These are phyloP conservation scores for Meghimatium bilineatum DNA, from an alignment of 2,888 invertebrate species.

Conservation along the genomic window DNA sequence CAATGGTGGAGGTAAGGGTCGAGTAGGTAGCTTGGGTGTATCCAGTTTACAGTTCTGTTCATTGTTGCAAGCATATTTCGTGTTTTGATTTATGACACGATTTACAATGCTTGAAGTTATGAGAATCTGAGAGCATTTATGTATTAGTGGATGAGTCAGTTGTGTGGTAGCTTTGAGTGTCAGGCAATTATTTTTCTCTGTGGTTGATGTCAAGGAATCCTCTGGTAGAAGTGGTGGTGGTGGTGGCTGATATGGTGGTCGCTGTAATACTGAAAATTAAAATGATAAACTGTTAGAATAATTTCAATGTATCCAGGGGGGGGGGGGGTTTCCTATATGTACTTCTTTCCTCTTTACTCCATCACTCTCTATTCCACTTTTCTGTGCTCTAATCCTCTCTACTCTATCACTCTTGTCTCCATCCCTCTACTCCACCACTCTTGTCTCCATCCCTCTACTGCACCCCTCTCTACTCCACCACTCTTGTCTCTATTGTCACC, in stretches of 20 bases:
- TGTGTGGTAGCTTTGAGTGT: neutral
- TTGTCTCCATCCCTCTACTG: too few relatives aligned
- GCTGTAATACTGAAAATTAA: slow-evolving; percentile 15
- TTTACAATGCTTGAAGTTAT: neutral
- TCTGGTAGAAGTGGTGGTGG: slow-evolving; percentile 34
- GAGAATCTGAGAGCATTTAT: neutral
- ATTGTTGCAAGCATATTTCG: neutral
- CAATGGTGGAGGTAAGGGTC: neutral
- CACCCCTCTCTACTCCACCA: too few relatives aligned
- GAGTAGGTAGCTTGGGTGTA: slow-evolving; percentile 3
- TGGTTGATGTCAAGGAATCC: slow-evolving; percentile 10
- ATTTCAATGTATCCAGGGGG: neutral
- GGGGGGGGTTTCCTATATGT: too few relatives aligned
- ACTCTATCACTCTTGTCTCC: too few relatives aligned
- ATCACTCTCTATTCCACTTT: too few relatives aligned
- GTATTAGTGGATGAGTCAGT: neutral
- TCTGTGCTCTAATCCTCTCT: too few relatives aligned
- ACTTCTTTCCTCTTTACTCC: too few relatives aligned
- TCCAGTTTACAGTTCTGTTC: neutral
- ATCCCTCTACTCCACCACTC: too few relatives aligned
- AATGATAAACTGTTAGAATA: neutral
- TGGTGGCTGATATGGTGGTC: slow-evolving; percentile 27
- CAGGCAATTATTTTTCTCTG: neutral
- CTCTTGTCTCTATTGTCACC: too few relatives aligned
- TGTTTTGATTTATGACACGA: neutral